Conservation (phyloP, 2,797 vertebrate genomes). For the Mastacembelus armatus region DNA sequence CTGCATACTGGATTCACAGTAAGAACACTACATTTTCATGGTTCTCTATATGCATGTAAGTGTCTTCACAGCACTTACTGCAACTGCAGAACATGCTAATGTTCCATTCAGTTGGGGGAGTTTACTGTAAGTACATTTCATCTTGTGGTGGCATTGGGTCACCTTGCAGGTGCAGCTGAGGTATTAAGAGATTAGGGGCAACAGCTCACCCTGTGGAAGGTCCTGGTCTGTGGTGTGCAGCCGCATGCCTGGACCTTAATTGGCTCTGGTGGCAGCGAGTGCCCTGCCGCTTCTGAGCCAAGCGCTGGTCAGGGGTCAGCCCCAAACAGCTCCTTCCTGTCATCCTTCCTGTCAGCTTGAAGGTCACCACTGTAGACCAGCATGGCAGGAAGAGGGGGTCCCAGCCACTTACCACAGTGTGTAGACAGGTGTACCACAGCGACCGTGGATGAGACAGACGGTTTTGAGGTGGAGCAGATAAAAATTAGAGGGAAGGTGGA, state of each 20-base stretch:
- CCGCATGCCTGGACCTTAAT: constrained; percentile 71
- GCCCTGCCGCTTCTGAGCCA: constrained; percentile 61
- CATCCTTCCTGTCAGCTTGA: constrained; percentile 75
- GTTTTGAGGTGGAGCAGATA: constrained; percentile 28
- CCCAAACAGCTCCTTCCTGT: constrained; percentile 61
- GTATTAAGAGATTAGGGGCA: constrained; percentile 82
- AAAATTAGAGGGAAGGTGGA: constrained; percentile 14
- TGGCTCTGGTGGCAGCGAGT: constrained; percentile 70
- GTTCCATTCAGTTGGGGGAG: no score
- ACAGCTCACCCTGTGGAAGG: constrained; percentile 69
- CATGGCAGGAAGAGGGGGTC: constrained; percentile 46
- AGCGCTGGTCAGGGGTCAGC: constrained; percentile 69
- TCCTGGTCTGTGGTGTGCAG: constrained; percentile 61
- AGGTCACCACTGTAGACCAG: constrained; percentile 70
- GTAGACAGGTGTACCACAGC: constrained; percentile 53
- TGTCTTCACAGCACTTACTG: constrained; percentile 26
- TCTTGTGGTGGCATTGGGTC: constrained; percentile 64
- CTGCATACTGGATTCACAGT: constrained; percentile 1
- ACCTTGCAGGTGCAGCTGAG: constrained; percentile 77
- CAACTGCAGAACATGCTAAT: constrained; percentile 28
- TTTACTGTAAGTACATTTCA: constrained; percentile 41
- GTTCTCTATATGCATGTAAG: constrained; percentile 23
- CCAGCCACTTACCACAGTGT: constrained; percentile 48
- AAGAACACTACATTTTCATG: constrained; percentile 3
- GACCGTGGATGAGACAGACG: constrained; percentile 49